Conservation (phyloP, 2,888 invertebrate genomes). For the Epinotia nisella region DNA sequence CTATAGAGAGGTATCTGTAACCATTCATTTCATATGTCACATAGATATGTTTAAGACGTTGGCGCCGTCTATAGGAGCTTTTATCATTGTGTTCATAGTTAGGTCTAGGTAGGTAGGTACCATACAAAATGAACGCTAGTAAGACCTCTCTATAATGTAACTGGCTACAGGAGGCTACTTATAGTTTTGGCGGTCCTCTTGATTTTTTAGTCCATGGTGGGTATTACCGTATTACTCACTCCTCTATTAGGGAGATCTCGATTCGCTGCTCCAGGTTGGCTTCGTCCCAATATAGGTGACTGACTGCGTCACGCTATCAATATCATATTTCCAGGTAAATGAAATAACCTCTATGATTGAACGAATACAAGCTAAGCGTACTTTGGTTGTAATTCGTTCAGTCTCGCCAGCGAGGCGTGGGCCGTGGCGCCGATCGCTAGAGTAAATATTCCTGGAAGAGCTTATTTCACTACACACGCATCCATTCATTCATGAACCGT, state of each 20-base stretch:
- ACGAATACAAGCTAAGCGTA: constrained; percentile 6
- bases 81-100: too few relatives aligned
- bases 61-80: too few relatives aligned
- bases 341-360: not conserved
- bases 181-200: too few relatives aligned
- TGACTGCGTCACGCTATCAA: not conserved
- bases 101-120: too few relatives aligned
- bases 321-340: not conserved
- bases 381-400: constrained; percentile 13
- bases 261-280: constrained; percentile 13
- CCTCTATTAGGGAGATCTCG: not conserved
- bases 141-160: too few relatives aligned
- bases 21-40: too few relatives aligned
- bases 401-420: constrained; percentile 53
- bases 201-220: not conserved
- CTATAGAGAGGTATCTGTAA: too few relatives aligned
- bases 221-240: constrained; percentile 31
- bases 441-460: constrained; percentile 76
- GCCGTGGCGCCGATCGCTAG: constrained; percentile 69
- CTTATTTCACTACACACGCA: constrained; percentile 67
- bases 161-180: too few relatives aligned
- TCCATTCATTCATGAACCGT: constrained; percentile 74
- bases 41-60: too few relatives aligned
- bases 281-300: constrained; percentile 1
- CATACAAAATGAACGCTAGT: too few relatives aligned